Evolutionary conservation across 2,113 vertebrate genomes (phyloP).

Genomic region (Spea bombifrons): DNA sequence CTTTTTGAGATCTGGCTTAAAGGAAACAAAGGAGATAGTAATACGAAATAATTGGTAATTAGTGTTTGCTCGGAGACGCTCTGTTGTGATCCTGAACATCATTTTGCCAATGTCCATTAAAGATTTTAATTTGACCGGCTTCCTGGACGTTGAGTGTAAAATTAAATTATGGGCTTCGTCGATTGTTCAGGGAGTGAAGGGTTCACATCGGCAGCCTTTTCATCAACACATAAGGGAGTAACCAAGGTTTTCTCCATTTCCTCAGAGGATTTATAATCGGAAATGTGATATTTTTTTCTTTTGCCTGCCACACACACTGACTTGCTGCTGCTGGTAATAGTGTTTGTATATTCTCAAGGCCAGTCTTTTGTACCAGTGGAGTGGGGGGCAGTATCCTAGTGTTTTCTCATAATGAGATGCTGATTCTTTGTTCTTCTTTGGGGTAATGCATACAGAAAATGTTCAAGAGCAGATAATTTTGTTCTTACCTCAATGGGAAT

Average conservation of each 20-base stretch:
- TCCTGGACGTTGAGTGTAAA: no score
- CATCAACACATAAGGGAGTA: neutral
- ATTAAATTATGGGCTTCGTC: no score
- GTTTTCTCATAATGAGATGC: constrained; percentile 13
- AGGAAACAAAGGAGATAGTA: no score
- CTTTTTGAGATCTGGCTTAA: no score
- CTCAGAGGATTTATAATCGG: neutral
- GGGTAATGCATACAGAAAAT: neutral
- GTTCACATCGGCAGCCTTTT: neutral
- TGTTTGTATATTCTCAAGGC: constrained; percentile 53
- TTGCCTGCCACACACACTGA: neutral
- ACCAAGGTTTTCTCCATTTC: neutral
- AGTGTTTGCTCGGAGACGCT: no score
- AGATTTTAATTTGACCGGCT: no score
- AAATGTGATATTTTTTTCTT: neutral
- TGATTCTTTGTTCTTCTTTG: neutral
- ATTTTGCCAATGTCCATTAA: no score
- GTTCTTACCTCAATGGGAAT: no score
- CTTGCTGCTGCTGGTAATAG: constrained; percentile 57
- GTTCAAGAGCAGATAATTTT: neutral
- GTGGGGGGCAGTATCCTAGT: neutral
- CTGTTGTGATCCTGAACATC: no score
- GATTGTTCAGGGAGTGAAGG: no score
- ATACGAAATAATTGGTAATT: no score
- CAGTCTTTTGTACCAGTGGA: neutral